Evolutionary conservation across 2,888 invertebrate genomes (phyloP).

Genomic region (Bellardia pandia): DNA sequence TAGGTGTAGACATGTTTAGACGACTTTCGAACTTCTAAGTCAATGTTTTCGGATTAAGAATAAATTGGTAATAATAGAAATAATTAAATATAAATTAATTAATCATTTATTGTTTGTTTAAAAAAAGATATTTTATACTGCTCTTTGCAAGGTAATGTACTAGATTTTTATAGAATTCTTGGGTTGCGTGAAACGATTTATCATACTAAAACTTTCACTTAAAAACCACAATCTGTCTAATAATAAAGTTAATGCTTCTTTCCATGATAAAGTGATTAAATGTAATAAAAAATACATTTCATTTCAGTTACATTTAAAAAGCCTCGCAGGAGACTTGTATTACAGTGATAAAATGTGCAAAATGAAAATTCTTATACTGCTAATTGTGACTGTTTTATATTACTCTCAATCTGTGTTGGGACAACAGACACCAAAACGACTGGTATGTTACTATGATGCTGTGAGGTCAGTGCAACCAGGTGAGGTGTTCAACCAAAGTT

Average conservation of each 20-base stretch:
- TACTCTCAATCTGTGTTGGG: neutral
- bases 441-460: slow-evolving; percentile 52
- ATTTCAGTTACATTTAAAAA: slow-evolving; percentile 3
- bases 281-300: neutral
- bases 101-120: too few species aligned
- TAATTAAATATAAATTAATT: too few species aligned
- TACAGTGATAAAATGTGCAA: neutral
- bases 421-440: neutral
- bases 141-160: too few species aligned
- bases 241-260: neutral
- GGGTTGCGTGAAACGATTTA: neutral
- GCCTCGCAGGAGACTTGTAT: neutral
- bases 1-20: too few species aligned
- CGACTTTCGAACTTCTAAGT: too few species aligned
- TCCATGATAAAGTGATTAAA: too few species aligned
- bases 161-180: neutral
- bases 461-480: slow-evolving; percentile 1
- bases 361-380: neutral
- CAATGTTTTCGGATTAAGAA: too few species aligned
- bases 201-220: neutral
- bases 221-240: slow-evolving; percentile 21
- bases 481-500: neutral
- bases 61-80: too few species aligned
- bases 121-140: too few species aligned
- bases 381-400: neutral